These are phyloP conservation scores for Craseonycteris thonglongyai DNA, from an alignment of 2,113 vertebrate genomes.

Conservation along the genomic window DNA sequence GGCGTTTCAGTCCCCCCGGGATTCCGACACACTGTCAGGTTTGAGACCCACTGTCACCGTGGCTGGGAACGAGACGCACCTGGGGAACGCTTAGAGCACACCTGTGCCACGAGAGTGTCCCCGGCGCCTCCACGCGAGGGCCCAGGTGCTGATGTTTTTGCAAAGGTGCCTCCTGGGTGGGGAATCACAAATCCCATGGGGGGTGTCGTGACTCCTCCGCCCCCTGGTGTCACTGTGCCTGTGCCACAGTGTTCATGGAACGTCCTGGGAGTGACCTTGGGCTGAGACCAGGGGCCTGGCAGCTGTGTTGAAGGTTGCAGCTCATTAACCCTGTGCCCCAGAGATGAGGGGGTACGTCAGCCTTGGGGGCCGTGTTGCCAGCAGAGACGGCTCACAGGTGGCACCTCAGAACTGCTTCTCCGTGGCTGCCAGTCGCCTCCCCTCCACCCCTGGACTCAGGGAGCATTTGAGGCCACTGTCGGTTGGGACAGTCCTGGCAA, in stretches of 20 bases:
- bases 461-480: not conserved
- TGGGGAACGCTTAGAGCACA: not conserved
- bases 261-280: not conserved
- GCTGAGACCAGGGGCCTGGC: not conserved
- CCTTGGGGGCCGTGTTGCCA: not conserved
- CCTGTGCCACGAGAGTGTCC: not conserved
- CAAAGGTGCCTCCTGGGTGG: not conserved
- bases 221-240: accelerated
- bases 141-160: no score
- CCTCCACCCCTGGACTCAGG: not conserved
- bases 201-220: accelerated
- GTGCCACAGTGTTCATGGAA: no score
- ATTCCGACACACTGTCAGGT: no score
- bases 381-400: accelerated
- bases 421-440: accelerated
- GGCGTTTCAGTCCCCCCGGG: not conserved
- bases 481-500: not conserved
- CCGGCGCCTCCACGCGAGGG: not conserved
- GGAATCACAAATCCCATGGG: not conserved
- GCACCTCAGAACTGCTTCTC: not conserved
- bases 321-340: not conserved
- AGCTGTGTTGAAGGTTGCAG: not conserved
- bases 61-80: not conserved
- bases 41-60: accelerated
- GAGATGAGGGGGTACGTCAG: accelerated